Percentiles rank a stretch among this genome's conserved stretches.
Conservation (phyloP, 2,797 vertebrate genomes). For the Platyrinchus mystaceus region DNA sequence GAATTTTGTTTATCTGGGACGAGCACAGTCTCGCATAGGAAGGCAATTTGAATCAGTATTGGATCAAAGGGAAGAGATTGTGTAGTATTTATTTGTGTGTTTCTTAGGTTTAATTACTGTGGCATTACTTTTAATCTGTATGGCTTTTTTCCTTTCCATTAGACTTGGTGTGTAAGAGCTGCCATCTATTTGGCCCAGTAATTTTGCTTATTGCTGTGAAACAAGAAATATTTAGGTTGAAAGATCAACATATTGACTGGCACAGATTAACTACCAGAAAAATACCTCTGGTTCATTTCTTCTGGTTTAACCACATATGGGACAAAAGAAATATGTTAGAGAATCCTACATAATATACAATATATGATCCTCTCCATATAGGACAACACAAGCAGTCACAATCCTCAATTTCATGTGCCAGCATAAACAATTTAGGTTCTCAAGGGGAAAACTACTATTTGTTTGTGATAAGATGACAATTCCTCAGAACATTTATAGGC, state of each 20-base stretch:
- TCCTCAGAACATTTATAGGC: neutral
- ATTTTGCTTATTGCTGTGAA: neutral
- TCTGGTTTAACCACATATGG: neutral
- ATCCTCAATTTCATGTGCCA: neutral
- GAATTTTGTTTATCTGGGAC: slow-evolving; percentile 9
- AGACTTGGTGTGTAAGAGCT: neutral
- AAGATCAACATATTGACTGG: neutral
- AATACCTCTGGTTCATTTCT: neutral
- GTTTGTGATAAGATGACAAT: neutral
- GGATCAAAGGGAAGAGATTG: neutral
- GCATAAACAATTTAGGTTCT: neutral
- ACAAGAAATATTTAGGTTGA: neutral
- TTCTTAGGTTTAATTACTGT: neutral
- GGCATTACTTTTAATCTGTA: neutral
- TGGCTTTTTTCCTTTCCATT: neutral
- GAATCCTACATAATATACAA: neutral
- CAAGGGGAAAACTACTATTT: neutral
- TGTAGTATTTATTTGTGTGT: neutral
- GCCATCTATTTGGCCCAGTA: neutral
- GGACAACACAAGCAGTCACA: neutral
- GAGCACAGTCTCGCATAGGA: neutral
- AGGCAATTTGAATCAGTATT: neutral
- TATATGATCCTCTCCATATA: neutral
- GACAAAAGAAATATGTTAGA: neutral
- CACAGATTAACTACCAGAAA: neutral